Conservation (phyloP, 2,797 vertebrate genomes). For the Euphonia xanthogaster region DNA sequence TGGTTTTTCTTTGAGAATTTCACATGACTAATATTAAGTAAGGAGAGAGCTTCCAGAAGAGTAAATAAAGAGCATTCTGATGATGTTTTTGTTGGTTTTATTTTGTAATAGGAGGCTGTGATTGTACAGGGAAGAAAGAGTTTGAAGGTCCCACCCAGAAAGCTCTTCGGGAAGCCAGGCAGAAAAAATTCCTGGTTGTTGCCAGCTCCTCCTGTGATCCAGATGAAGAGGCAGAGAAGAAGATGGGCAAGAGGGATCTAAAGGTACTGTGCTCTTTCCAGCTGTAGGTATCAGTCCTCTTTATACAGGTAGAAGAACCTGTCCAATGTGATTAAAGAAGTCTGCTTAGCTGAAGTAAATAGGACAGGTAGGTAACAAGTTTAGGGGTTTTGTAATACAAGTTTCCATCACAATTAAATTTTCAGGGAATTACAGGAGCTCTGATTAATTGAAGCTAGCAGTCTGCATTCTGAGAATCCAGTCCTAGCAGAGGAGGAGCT, state of each 20-base stretch:
- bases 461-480: not conserved
- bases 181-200: slow-evolving; percentile 22
- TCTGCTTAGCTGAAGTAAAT: not conserved
- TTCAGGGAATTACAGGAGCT: not conserved
- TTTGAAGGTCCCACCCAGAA: slow-evolving; percentile 63
- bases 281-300: not conserved
- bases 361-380: not conserved
- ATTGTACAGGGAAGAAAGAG: slow-evolving; percentile 12
- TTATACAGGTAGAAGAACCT: not conserved
- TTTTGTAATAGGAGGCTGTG: slow-evolving; percentile 32
- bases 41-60: not conserved
- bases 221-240: slow-evolving; percentile 34
- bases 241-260: not conserved
- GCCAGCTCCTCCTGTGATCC: not conserved
- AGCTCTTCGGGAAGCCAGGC: slow-evolving; percentile 59
- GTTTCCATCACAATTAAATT: not conserved
- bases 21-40: not conserved
- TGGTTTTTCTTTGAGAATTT: not conserved
- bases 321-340: not conserved
- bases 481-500: not conserved
- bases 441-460: not conserved
- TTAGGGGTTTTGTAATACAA: not conserved
- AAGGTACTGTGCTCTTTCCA: slow-evolving; percentile 66
- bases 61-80: not conserved
- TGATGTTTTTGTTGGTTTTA: not conserved